Evolutionary conservation across 2,888 invertebrate genomes (phyloP), one percentile per base, ranked within the genome.

Genomic region (Morpho helenor): DNA sequence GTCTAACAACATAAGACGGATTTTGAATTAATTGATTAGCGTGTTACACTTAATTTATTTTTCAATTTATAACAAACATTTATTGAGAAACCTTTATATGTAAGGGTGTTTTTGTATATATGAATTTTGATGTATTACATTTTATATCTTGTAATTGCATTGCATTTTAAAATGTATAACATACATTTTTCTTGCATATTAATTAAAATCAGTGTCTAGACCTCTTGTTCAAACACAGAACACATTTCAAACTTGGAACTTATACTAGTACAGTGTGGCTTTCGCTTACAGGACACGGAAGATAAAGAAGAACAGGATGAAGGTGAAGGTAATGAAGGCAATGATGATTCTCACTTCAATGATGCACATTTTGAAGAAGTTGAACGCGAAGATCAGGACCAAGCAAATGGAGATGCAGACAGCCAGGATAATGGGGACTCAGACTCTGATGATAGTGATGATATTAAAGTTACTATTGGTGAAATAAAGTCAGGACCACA

Each of bases 381-480:
- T 44, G 83, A 72, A 3, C 79, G 82, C 0, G 88, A 83, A 22
- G 84, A 82, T 0, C 77, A 75, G 43, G 82, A 84, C 3, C 63
- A 68, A 42, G 71, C 76, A 22, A 85, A 91, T 71, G 82, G 91
- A 66, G 91, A 92, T 70, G 79, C 76, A 0, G 90, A 81, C 50
- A 92, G 86, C 52, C 88, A 90, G 66, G 91, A 91, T 65, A 92
- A 93, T 61, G 94, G 92, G 0, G 93, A 94, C 63, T 84, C 91
- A 0, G 91, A 91, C 66, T 94, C 94, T 2, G 95, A 96, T 64
- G 95, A 95, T 71, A 94, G 94, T 66, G 97, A 97, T 76, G 96
- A 97, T 75, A 95, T 98, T 7, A 96, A 98, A 85, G 97, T 98
- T 62, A 97, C 97, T 0, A 98, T 98, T 71, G 98, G 97, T 3